Evolutionary conservation across 2,113 vertebrate species (phyloP), one percentile per base, ranked within the genome.

Genomic region (Amazona vittata): DNA sequence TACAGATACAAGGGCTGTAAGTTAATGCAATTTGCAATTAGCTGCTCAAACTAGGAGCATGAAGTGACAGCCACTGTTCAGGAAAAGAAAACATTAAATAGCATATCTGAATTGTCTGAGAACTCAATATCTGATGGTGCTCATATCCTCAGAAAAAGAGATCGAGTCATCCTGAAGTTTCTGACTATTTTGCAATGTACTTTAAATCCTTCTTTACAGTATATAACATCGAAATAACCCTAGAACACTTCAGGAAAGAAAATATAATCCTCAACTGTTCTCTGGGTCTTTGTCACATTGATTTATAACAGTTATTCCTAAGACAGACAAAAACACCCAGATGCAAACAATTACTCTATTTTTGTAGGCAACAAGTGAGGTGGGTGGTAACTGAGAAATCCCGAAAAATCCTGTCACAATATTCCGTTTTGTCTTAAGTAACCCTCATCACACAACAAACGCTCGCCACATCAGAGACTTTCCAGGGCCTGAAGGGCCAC

Each of bases 261-360:
- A 97, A 96, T 49, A 94, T 8, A 96, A 96, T 83, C 83, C 96
- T 41, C 12, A 86, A 78, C 90, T 82, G 93, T 91, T 97, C 96
- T 92, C 92, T 37, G 43, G 86, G 96, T 89, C 77, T 94, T 71
- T 97, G 97, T 98, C 98, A 97, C 92, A 53, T 96, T 98, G 98
- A 98, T 98, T 98, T 98, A 99, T 98, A 98, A 97, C 97, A 98
- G 98, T 95, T 97, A 97, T 98, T 98, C 98, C 97, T 94, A 95
- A 94, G 95, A 86, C 95, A 97, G 96, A 91, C 94, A 94, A 96
- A 98, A 97, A 98, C 97, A 98, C 98, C 97, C 98, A 99, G 98
- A 98, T 98, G 98, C 98, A 98, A 99, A 98, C 98, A 98, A 98
- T 99, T 98, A 98, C 98, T 97, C 98, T 98, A 98, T 99, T 98